Base-by-base conservation (phyloP, 2,888 invertebrate genomes). In the Caenorhabditis wallacei region DNA sequence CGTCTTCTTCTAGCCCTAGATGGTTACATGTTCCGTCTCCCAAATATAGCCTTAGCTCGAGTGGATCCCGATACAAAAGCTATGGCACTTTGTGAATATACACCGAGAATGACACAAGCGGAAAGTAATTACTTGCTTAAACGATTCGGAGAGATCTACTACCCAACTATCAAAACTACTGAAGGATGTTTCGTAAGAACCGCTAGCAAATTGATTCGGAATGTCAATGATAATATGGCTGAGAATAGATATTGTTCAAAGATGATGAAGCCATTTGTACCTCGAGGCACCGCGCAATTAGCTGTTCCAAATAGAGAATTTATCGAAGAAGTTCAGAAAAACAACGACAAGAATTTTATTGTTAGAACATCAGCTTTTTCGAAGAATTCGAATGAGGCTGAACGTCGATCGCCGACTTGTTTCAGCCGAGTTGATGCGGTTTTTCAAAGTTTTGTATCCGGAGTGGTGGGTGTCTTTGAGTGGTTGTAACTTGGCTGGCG, bases 281-380 rank as follows among this genome's bases (percentile, higher is more conserved):
- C 18, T 0, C 3, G n/a, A 1, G 35, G 37, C 13, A 1, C 10
- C 0, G 57, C 70, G n/a, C 46, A 46, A 22, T 70, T 59, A 2
- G 70, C 70, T 1, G 4, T 70, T 35, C 70, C 59, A 2, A 56
- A 57, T 3, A 11, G 20, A 56, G 59, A 46, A 5, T 59, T 70
- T 22, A 26, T 46, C 13, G n/a, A 46, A 13, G 24, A 57, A 30
- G 18, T 70, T 5, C 22, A 3, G 18, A 48, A 48, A 10, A 0
- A 20, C 8, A 24, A 18, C 18, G 57, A 48, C 2, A n/a, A 18
- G 18, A 18, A 22, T 7, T 4, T 30, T 0, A 48, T 70, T 18
- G 20, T 57, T 4, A 18, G 48, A 48, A 48, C 48, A 8, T 18
- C 56, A 7, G 35, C 37, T 0, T 24, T 43, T 20, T 69, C 69